These are phyloP conservation scores for Eidolon dupreanum DNA, from an alignment of 2,797 vertebrate genomes.

Conservation along the genomic window DNA sequence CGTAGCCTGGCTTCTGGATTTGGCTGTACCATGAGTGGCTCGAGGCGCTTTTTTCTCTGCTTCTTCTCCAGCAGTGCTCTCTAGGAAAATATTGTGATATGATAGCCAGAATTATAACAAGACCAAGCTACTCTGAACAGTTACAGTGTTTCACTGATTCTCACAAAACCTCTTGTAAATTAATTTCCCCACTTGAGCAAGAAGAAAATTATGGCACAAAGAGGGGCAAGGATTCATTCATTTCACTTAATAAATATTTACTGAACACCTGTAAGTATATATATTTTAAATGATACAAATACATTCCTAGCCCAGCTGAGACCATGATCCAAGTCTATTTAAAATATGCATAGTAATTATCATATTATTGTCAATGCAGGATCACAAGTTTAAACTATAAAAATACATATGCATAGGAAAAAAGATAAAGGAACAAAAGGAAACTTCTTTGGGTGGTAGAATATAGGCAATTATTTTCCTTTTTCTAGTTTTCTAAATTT, in stretches of 20 bases:
- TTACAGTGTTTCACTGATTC: background rate
- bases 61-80: constrained; percentile 95
- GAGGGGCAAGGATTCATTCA: background rate
- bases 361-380: background rate
- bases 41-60: constrained; percentile 94
- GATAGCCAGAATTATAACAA: background rate
- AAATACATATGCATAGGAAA: background rate
- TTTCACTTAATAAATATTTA: constrained; percentile 12
- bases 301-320: background rate
- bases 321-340: background rate
- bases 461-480: background rate
- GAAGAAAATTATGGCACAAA: background rate
- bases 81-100: constrained; percentile 79
- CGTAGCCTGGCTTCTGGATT: constrained; percentile 92
- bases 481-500: constrained; percentile 33
- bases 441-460: background rate
- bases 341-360: background rate
- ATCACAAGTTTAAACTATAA: background rate
- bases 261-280: background rate
- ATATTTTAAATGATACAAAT: background rate
- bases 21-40: constrained; percentile 95
- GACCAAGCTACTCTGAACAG: background rate
- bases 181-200: background rate
- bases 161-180: background rate
- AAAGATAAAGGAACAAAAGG: background rate